Conservation (phyloP, 2,113 vertebrate species). For the Serilophus lunatus region DNA sequence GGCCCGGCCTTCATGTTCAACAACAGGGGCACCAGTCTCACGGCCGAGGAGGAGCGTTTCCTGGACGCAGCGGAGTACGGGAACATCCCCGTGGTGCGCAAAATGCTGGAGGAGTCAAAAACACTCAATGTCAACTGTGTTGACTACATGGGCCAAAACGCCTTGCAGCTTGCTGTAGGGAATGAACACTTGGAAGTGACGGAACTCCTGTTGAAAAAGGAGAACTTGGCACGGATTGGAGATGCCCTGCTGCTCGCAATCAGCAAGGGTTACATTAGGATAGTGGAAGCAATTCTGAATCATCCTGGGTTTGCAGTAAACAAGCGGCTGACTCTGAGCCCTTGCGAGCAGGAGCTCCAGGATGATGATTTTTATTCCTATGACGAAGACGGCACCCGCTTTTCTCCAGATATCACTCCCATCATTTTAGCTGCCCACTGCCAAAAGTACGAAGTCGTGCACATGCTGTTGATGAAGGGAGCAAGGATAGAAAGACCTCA, state of each 20-base stretch:
- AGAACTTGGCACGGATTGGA: slow-evolving; percentile 87
- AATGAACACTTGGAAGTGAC: slow-evolving; percentile 88
- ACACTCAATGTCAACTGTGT: slow-evolving; percentile 84
- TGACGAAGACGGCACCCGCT: slow-evolving; percentile 89
- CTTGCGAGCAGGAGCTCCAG: slow-evolving; percentile 81
- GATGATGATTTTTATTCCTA: slow-evolving; percentile 90
- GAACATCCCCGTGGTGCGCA: slow-evolving; percentile 88
- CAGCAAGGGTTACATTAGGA: slow-evolving; percentile 88
- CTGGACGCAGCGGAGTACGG: slow-evolving; percentile 85
- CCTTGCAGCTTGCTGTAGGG: slow-evolving; percentile 83
- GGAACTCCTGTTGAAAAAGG: slow-evolving; percentile 82
- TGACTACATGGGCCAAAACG: slow-evolving; percentile 86
- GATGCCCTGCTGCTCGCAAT: slow-evolving; percentile 88
- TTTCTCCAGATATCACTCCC: slow-evolving; percentile 88
- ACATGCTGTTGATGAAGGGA: slow-evolving; percentile 84
- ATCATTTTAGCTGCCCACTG: slow-evolving; percentile 88
- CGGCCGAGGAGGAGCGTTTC: slow-evolving; percentile 83
- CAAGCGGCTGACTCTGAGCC: slow-evolving; percentile 82
- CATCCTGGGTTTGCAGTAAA: slow-evolving; percentile 83
- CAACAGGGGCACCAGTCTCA: slow-evolving; percentile 79
- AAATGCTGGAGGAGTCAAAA: slow-evolving; percentile 86
- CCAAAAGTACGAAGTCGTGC: slow-evolving; percentile 89
- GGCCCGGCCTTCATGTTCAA: slow-evolving; percentile 88
- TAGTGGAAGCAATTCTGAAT: slow-evolving; percentile 86
- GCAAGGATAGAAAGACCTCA: slow-evolving; percentile 86